These are phyloP conservation scores for Archilochus colubris DNA, from an alignment of 2,113 vertebrate species.

Conservation along the genomic window DNA sequence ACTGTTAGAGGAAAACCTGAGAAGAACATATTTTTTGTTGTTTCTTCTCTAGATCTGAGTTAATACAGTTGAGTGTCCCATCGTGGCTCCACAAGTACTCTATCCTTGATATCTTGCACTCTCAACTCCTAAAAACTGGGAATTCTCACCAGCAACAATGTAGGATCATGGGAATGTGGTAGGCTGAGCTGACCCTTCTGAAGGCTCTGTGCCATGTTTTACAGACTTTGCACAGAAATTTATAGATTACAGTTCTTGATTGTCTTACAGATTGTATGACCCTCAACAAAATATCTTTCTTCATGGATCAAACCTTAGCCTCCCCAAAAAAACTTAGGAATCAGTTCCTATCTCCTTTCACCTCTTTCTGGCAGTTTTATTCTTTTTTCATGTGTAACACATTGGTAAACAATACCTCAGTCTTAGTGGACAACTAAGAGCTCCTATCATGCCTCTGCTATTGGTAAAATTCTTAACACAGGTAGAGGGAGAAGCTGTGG, in stretches of 20 bases:
- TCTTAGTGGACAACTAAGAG: background rate
- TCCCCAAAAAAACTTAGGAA: background rate
- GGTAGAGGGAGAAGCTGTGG: background rate
- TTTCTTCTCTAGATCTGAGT: background rate
- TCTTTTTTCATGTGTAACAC: background rate
- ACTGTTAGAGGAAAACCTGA: background rate
- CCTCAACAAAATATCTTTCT: background rate
- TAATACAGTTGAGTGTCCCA: background rate
- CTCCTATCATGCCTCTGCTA: background rate
- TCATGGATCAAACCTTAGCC: background rate
- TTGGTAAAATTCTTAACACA: background rate
- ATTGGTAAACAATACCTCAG: background rate
- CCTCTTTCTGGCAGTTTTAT: background rate
- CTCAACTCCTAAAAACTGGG: background rate
- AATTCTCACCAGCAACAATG: background rate
- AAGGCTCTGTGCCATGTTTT: background rate
- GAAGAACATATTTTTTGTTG: fast-evolving
- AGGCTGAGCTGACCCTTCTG: background rate
- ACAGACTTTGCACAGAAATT: background rate
- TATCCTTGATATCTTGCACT: background rate
- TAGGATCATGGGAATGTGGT: background rate
- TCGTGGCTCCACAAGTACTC: background rate
- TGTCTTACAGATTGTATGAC: background rate
- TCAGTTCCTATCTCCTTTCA: background rate
- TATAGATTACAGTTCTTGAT: background rate